Base-by-base conservation (phyloP, 2,113 vertebrate species). In the Donacobius atricapilla region DNA sequence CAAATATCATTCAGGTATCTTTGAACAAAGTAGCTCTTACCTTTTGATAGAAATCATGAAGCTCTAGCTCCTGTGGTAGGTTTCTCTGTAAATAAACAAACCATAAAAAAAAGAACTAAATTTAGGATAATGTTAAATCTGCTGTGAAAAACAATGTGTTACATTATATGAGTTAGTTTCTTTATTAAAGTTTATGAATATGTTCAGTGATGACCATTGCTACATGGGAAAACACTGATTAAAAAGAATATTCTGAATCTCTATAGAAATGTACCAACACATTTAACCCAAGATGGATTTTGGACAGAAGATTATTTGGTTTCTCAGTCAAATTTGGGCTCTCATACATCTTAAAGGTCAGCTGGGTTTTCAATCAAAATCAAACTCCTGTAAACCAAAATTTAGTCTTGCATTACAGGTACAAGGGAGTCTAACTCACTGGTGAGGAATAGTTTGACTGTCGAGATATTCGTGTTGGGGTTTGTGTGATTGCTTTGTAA, bases 1-100 rank as follows among this genome's bases (percentile, higher is more conserved):
- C 90, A 96, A 96, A 93, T 80, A 85, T 87, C 50, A 75, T 92
- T 94, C 72, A 92, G 56, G 27, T 64, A 77, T 77, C 93, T 94
- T 75, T 93, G 93, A 95, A 95, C 69, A 93, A 91, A 91, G 72
- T 83, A 72, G 80, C 33, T 51, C 83, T 91, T 95, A 86, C 73
- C 81, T 94, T 86, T 85, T 91, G 42, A 91, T 63, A 20, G 84
- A 85, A 83, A 85, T 79, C 75, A 93, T 9, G 39, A 94, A 51
- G 78, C 64, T 66, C 21, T 76, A 31, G 30, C 44, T 93, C 51
- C 53, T 83, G 57, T 7, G 3, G 79, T 84, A 87, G 69, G 11
- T 69, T 92, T 65, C 42, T 65, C n/a, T 92, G 89, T 84, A 93
- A 94, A 94, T 44, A 90, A 78, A 89, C 30, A 35, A 45, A 40